Evolutionary conservation across 2,113 vertebrate species (phyloP), one percentile per base, ranked within the genome.

Genomic region (Rhipidura dahli): DNA sequence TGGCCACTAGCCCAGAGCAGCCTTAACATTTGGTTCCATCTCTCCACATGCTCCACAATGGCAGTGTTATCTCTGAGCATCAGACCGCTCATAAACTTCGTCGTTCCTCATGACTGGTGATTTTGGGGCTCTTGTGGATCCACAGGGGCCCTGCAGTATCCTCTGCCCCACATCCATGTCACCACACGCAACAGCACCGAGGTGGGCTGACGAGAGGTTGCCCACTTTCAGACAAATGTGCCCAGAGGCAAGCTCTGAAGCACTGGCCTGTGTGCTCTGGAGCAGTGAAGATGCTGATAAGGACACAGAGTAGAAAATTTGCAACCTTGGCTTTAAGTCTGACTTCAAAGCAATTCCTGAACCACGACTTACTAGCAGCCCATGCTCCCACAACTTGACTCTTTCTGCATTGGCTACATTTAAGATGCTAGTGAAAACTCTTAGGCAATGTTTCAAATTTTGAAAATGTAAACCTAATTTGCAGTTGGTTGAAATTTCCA

Each of bases 71-170:
- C 26, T 69, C 54, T 39, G 39, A 57, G 23, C 18, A 3, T 14
- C 75, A 72, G 27, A 45, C 9, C 8, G 0, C 2, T 31, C 75
- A 30, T 7, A 39, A 57, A 54, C n/a, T 4, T 39, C 39, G 21
- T 20, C 7, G 7, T 3, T 63, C 15, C 39, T 66, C 3, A 0
- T 10, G 7, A 8, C 16, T 59, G 26, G 15, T 66, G 30, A 70
- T 81, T 59, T 12, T 8, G 40, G 35, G 35, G 28, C 9, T 73
- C 4, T 4, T 24, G 11, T 22, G 10, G 17, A 39, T 53, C 30
- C 30, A 47, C 31, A 44, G 13, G 17, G 26, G 11, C 28, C 6
- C 42, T 39, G 30, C 7, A 35, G 37, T 4, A 28, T 16, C 63
- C 42, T 65, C 63, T 42, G 40, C 12, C n/a, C 39, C 27, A 3